Evolutionary conservation across 2,888 invertebrate genomes (phyloP).

Genomic region (Chrysina gloriosa): DNA sequence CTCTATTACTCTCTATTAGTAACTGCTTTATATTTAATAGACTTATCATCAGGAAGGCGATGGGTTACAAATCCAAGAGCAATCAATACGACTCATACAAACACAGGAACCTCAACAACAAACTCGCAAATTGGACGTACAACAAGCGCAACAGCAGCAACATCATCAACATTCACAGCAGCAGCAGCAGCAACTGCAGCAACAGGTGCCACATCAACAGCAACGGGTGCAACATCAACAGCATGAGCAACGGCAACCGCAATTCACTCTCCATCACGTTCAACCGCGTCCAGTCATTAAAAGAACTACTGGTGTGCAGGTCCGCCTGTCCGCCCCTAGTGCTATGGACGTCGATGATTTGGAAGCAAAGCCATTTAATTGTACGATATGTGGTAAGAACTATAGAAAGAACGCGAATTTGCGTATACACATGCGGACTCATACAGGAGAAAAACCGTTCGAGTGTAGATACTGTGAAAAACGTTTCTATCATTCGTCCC

Average conservation of each 20-base stretch:
- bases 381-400: slow-evolving; percentile 59
- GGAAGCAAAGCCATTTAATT: slow-evolving; percentile 55
- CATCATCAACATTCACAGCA: slow-evolving; percentile 39
- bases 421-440: slow-evolving; percentile 61
- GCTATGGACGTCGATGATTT: slow-evolving; percentile 41
- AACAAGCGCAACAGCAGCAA: slow-evolving; percentile 38
- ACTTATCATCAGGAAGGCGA: neutral
- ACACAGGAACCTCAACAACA: neutral
- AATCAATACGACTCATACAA: neutral
- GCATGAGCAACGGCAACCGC: slow-evolving; percentile 40
- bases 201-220: slow-evolving; percentile 6
- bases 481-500: slow-evolving; percentile 62
- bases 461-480: slow-evolving; percentile 63
- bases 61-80: neutral
- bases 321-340: slow-evolving; percentile 57
- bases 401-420: slow-evolving; percentile 62
- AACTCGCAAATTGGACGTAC: slow-evolving; percentile 23
- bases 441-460: slow-evolving; percentile 63
- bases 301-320: slow-evolving; percentile 58
- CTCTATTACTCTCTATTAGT: too few species aligned
- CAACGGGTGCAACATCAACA: slow-evolving; percentile 40
- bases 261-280: slow-evolving; percentile 20
- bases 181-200: slow-evolving; percentile 32
- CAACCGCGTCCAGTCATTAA: slow-evolving; percentile 55
- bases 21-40: slow-evolving; percentile 5